Evolutionary conservation across 2,113 vertebrate species (phyloP), one percentile per base, ranked within the genome.

Genomic region (Maccullochella peelii): DNA sequence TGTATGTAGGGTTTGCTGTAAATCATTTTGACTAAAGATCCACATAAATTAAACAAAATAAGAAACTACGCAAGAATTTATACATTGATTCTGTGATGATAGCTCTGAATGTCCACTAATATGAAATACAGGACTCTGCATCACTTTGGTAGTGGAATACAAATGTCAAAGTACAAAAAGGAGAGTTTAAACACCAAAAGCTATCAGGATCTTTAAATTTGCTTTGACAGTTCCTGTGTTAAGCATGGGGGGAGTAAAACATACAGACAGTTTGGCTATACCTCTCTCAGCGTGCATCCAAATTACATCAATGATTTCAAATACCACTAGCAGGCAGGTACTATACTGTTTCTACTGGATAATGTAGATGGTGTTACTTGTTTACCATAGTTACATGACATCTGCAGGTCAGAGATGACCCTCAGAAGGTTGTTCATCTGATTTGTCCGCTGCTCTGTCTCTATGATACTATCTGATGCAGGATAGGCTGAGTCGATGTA

Each of bases 371-470:
- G 12, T 40, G 21, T 65, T 30, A 16, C 20, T 50, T 27, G 27
- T 44, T 85, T 85, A 99, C 98, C 98, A 9, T 98, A 98, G 90
- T 95, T 97, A 90, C 97, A 97, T 85, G 97, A 99, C 93, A 98
- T 96, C 94, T 99, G 98, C 75, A 99, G 95, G 90, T 99, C 98
- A 1, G 98, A 97, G 85, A 99, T 98, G 88, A 98, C 96, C 89
- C 97, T 95, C 57, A 99, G 96, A 75, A 99, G 97, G 89, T 99
- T 99, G 94, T 99, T 99, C 98, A 99, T 99, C 91, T 99, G 97
- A 92, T 98, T 98, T 88, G 97, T 97, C 90, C 98, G 93, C 90
- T 98, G 98, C 91, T 99, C 96, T 0, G 98, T 99, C 94, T 98
- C 98, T 87, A 99, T 97, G 93, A 99, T 99, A 90, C 97, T 98